phyloP scores from a whole-genome alignment of 2,113 vertebrate species.

The Xiphophorus hellerii region DNA sequence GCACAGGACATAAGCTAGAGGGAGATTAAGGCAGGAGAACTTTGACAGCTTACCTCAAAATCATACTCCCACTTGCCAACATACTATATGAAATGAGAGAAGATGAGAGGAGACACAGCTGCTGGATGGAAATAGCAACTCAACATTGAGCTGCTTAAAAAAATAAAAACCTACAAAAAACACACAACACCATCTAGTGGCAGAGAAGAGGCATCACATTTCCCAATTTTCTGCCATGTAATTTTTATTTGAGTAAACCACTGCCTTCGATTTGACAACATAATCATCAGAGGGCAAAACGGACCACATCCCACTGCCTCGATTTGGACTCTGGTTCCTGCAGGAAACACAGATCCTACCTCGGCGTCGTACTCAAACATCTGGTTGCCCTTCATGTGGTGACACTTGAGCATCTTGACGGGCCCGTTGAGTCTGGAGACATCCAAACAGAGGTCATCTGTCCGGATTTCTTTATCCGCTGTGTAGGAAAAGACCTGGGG shows the following conservation, averaged over 20 bases:
- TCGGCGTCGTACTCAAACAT: slow-evolving; percentile 98
- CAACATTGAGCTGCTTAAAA: slow-evolving; percentile 2
- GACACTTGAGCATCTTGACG: slow-evolving; percentile 96
- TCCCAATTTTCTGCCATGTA: not conserved
- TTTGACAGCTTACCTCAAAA: slow-evolving; percentile 89
- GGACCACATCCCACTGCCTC: not conserved
- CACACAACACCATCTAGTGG: slow-evolving; percentile 77
- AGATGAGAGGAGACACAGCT: slow-evolving; percentile 44
- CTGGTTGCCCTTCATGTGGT: slow-evolving; percentile 98
- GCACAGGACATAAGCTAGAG: slow-evolving; percentile 17
- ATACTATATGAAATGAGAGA: slow-evolving; percentile 80
- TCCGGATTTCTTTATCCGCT: slow-evolving; percentile 96
- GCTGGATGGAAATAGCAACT: slow-evolving; percentile 30
- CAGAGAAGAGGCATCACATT: not conserved
- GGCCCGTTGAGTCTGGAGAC: slow-evolving; percentile 95
- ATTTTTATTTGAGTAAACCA: not conserved
- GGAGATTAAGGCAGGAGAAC: slow-evolving; percentile 6
- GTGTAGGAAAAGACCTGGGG: slow-evolving; percentile 97
- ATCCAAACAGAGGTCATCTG: slow-evolving; percentile 96
- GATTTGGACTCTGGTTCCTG: slow-evolving; percentile 1
- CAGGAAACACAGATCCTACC: slow-evolving; percentile 76
- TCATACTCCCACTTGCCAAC: slow-evolving; percentile 96
- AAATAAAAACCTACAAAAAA: slow-evolving; percentile 1
- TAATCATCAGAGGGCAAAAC: not conserved
- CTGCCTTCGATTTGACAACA: not conserved